Base-by-base conservation (phyloP, 2,113 vertebrate genomes). In the Ameiurus melas region DNA sequence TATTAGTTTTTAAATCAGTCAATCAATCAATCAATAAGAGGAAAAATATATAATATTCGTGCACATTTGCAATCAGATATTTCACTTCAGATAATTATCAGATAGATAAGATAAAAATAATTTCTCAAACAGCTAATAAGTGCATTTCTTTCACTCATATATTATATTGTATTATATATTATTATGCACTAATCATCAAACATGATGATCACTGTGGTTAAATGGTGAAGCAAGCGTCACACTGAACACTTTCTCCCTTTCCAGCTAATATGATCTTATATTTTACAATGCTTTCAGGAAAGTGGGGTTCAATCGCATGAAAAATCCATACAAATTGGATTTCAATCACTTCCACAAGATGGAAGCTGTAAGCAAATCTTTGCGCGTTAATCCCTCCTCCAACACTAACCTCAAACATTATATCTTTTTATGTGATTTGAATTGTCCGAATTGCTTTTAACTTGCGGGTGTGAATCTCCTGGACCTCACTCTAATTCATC, bases 401-500 rank as follows among this genome's bases (percentile, higher is more conserved):
- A 62, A 16, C 30, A 22, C 33, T 27, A 1, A 55, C 51, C 14
- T 57, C 77, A 53, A 79, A 53, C 39, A n/a, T 78, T 25, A 30
- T 79, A 9, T 79, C 51, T 20, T 79, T 57, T 36, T 8, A 10
- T 57, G 27, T 30, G 51, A 80, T 55, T 30, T 80, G 19, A 80
- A 30, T 33, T 19, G 30, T 27, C 36, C 2, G 13, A 64, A 43
- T 27, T n/a, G 30, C n/a, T 27, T 22, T 66, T 36, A 83, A 83
- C 30, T 84, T 90, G 64, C 83, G 43, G 43, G 6, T 51, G 47
- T 90, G 68, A 81, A 84, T 81, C 85, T 89, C 83, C 79, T 79
- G 92, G 91, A 91, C 87, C 66, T 75, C 22, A 47, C 39, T 93
- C 93, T 90, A 92, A 89, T 92, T 86, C 86, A 79, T 88, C 88